Base-by-base conservation (phyloP, 2,113 vertebrate genomes). In the Eleginops maclovinus region DNA sequence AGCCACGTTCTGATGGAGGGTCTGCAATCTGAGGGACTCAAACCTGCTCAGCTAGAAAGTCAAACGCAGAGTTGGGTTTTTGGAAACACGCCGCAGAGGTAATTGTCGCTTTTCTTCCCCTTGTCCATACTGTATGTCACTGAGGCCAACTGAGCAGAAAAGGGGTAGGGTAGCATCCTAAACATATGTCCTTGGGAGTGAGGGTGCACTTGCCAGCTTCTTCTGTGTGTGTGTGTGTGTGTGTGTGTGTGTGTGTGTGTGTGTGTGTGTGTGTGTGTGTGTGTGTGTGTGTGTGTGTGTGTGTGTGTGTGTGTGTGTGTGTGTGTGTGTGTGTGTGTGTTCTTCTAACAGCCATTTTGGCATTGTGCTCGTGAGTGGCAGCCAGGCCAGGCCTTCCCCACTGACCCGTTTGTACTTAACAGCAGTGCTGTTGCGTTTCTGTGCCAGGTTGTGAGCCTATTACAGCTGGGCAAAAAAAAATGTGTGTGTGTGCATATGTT, bases 351-450 rank as follows among this genome's bases (percentile, higher is more conserved):
- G 50, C 12, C 71, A 85, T 86, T n/a, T 82, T 81, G 81, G 79
- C 17, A 73, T 31, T 49, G 44, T 58, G 75, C 44, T 61, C 51
- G 4, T 26, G 75, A 46, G 51, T 55, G 74, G 80, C 76, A 51
- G 72, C 83, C 77, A 50, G 50, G 55, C 50, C 72, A 65, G 61
- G 51, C 75, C 55, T 87, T 81, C 73, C 79, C 82, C 73, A 84
- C 67, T 87, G 76, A 89, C 78, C 77, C 66, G 68, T 89, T 70
- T 87, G 84, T 90, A 89, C 86, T 89, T 81, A 87, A 78, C 80
- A 89, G 69, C 72, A 66, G 61, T 49, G 64, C 73, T 61, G 79
- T n/a, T 67, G 86, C 75, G 70, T 66, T 78, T 71, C 79, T 72
- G 78, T 82, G 84, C 83, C 86, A 71, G 55, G 63, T 81, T 83